Base-by-base conservation (phyloP, 2,888 invertebrate species). In the Serripes groenlandicus region DNA sequence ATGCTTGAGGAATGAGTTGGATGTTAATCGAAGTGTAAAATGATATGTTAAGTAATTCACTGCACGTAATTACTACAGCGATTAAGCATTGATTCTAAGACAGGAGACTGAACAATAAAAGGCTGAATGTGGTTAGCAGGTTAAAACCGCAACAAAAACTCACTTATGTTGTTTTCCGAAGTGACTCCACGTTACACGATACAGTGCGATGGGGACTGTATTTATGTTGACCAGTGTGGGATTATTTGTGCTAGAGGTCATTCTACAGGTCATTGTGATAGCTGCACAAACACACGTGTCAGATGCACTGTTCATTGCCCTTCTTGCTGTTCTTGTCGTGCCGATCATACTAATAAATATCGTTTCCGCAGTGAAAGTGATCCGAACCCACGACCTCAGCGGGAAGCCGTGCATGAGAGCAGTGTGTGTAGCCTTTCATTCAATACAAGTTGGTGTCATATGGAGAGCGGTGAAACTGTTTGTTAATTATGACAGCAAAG, bases 391-490 rank as follows among this genome's bases (percentile, higher is more conserved):
- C 73, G 90, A 89, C 56, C 88, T 89, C 69, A 78, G 81, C 5
- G 88, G 83, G 21, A 77, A 82, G 75, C 74, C 76, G n/a, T 74
- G 70, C 21, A 89, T 86, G 9, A 85, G 81, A 37, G 37, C 76
- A 0, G 56, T 90, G 7, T 92, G 91, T 77, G 83, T 88, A 15
- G 75, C 77, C 0, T 82, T 91, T 11, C 92, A 92, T 74, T 75
- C 87, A 2, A 76, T 87, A 23, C 91, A 91, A 78, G 76, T 91
- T 7, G 91, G 92, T 23, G 62, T 91, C 28, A 54, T 90, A 0
- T 92, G 92, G 92, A 75, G 92, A 30, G 82, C 87, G 26, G 77
- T 89, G 21, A 90, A 91, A 62, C 66, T 92, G 37, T 56, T 90
- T 21, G 77, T 88, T 35, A 69, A 88, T 11, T 90, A 87, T 62